phyloP scores from a whole-genome alignment of 2,888 invertebrate species.

The Leptopilina drosophilae region DNA sequence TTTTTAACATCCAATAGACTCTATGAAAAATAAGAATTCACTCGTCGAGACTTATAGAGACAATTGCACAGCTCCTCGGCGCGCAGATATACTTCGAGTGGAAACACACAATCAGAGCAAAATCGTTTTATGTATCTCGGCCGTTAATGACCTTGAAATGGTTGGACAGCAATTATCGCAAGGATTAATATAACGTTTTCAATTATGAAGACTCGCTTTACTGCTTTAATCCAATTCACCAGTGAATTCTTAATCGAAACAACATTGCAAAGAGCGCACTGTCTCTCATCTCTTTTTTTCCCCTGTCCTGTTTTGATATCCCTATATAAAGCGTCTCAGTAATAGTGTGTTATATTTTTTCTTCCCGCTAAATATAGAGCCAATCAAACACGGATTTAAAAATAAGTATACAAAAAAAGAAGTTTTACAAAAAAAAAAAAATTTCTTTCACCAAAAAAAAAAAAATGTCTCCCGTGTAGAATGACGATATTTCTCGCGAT shows the following conservation, averaged over 20 bases:
- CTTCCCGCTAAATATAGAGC: neutral
- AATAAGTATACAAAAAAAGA: no score
- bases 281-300: conserved; percentile 1
- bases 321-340: neutral
- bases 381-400: neutral
- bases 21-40: no score
- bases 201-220: conserved; percentile 33
- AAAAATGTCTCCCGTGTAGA: neutral
- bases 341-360: no score
- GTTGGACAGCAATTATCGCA: conserved; percentile 49
- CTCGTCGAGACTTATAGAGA: no score
- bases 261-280: neutral
- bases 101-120: conserved; percentile 14
- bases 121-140: conserved; percentile 1
- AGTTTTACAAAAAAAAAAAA: no score
- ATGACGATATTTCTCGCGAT: conserved; percentile 30
- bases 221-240: conserved; percentile 23
- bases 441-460: neutral
- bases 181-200: conserved; percentile 50
- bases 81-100: no score
- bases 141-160: conserved; percentile 16
- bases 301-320: neutral
- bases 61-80: no score
- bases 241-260: conserved; percentile 15
- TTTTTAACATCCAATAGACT: no score